These are phyloP conservation scores for Callipepla squamata DNA, from an alignment of 2,113 vertebrate species.

Conservation along the genomic window DNA sequence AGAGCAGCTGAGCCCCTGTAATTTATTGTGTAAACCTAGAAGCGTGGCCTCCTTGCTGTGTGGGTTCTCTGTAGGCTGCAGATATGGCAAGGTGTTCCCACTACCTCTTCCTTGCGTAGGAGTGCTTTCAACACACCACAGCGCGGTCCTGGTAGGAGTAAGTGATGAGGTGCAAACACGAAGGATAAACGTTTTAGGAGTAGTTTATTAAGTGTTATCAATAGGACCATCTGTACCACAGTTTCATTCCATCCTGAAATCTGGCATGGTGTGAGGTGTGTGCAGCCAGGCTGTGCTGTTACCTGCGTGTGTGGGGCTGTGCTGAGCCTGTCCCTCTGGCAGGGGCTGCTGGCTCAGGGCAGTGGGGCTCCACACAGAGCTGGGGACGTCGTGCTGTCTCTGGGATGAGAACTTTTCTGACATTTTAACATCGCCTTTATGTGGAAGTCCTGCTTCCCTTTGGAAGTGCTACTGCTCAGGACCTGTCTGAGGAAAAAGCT, in stretches of 20 bases:
- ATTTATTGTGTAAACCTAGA: not conserved
- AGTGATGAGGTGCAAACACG: conserved; percentile 24
- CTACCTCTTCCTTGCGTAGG: conserved; percentile 25
- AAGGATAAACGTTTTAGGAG: not conserved
- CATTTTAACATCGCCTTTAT: not conserved
- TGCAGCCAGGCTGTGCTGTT: not conserved
- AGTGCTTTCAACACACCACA: conserved; percentile 9
- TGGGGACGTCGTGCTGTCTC: not conserved
- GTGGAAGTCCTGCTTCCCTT: not conserved
- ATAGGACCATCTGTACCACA: not conserved
- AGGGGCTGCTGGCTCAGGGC: not conserved
- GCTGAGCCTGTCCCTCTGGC: fast-evolving
- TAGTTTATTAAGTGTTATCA: not conserved
- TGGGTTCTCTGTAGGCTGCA: not conserved
- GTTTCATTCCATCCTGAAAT: not conserved
- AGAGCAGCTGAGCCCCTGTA: fast-evolving
- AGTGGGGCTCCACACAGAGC: not conserved
- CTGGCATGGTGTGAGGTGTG: not conserved
- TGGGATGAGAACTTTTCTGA: not conserved
- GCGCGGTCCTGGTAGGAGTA: conserved; percentile 34
- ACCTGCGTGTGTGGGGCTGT: fast-evolving
- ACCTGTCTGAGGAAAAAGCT: fast-evolving
- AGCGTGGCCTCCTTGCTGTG: not conserved
- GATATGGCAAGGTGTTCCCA: conserved; percentile 19
- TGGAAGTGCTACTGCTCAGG: not conserved